These are phyloP conservation scores for Sminthurinus aureus DNA, from an alignment of 2,888 invertebrate genomes.

Conservation along the genomic window DNA sequence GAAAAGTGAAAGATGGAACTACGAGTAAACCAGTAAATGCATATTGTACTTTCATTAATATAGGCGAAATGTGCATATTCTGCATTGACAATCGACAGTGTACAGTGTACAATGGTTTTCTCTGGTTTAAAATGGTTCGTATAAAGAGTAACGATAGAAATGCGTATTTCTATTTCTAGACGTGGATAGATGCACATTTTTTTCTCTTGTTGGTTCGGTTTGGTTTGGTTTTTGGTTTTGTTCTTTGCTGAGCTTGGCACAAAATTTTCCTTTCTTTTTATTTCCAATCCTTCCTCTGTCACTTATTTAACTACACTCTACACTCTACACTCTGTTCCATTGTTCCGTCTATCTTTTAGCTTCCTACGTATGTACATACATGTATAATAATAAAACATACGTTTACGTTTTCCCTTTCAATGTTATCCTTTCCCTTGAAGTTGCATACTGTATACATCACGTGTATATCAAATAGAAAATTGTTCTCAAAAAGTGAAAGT, in stretches of 20 bases:
- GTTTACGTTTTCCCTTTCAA: neutral
- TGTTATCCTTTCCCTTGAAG: too few relatives aligned
- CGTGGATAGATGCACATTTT: neutral
- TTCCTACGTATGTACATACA: too few relatives aligned
- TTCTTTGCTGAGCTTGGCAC: constrained; percentile 46
- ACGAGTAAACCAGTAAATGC: neutral
- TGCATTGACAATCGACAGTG: neutral
- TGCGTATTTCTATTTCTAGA: too few relatives aligned
- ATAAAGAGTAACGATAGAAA: too few relatives aligned
- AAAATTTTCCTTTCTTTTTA: constrained; percentile 30
- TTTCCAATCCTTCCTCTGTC: neutral
- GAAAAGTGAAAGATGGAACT: neutral
- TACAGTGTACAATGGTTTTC: neutral
- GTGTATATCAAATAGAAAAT: too few relatives aligned
- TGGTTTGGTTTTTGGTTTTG: neutral
- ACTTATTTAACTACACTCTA: neutral
- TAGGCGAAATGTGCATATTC: neutral
- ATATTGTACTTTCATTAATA: neutral
- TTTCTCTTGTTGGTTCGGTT: neutral
- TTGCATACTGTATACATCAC: too few relatives aligned
- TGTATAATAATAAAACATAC: too few relatives aligned
- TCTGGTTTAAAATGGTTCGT: neutral
- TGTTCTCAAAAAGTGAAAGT: too few relatives aligned
- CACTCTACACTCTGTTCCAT: too few relatives aligned
- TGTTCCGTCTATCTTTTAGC: neutral